phyloP scores from a whole-genome alignment of 2,113 vertebrate genomes.

The Bungarus multicinctus region DNA sequence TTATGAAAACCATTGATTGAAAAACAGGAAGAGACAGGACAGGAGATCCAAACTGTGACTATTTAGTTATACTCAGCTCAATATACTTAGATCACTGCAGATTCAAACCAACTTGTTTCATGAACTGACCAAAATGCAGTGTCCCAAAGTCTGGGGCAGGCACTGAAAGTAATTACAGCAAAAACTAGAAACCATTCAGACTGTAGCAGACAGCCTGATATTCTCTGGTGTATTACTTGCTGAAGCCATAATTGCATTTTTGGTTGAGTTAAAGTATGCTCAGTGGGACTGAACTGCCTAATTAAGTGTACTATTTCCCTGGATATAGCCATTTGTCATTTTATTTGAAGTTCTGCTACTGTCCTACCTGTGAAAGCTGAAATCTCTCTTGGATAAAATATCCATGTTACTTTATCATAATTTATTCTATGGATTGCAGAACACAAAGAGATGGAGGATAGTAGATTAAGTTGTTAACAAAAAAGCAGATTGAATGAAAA shows the following conservation, averaged over 20 bases:
- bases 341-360: conserved; percentile 5
- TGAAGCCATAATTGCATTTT: conserved; percentile 43
- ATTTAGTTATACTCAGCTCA: neutral
- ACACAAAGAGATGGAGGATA: neutral
- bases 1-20: neutral
- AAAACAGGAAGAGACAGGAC: neutral
- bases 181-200: neutral
- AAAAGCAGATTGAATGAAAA: neutral
- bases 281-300: conserved; percentile 39
- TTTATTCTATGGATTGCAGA: neutral
- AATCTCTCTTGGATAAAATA: conserved; percentile 10
- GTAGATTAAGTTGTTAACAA: neutral
- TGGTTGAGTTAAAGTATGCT: conserved; percentile 30
- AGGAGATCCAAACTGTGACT: neutral
- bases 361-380: neutral
- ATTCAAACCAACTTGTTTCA: neutral
- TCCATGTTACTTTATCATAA: neutral
- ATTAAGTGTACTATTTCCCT: conserved; percentile 37
- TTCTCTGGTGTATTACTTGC: conserved; percentile 7
- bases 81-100: neutral
- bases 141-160: conserved; percentile 1
- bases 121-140: conserved; percentile 26
- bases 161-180: neutral
- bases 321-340: neutral
- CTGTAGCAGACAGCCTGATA: neutral